Base-by-base conservation (phyloP, 2,888 invertebrate species). In the Ophraella communa region DNA sequence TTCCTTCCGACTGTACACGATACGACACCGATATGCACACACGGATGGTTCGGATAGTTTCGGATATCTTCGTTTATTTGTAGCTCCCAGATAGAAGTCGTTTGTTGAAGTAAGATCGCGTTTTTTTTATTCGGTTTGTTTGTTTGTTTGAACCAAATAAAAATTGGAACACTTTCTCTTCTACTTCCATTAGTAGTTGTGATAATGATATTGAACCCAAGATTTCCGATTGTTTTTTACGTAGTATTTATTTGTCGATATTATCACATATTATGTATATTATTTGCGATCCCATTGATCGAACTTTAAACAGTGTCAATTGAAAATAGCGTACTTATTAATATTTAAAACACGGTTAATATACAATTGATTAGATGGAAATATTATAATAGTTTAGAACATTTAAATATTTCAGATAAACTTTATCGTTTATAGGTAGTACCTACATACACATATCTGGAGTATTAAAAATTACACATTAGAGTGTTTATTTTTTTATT, bases 141-240 rank as follows among this genome's bases (percentile, higher is more conserved):
- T 27, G 17, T 51, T 14, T 18, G 33, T 58, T 60, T 60, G 54
- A 45, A 33, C 47, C 39, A 47, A 55, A 53, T 39, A 55, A 55
- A 53, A 62, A 62, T 35, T 17, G 47, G 53, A 62, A 23, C 61
- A 62, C 61, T 62, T 62, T 62, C 61, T 61, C 33, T 53, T 45
- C 27, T 10, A 35, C 17, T 30, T 35, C 23, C n/a, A 14, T 20
- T 35, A 10, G 21, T 5, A 20, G 14, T 44, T 18, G 47, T 55
- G 54, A 44, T 55, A 55, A 49, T 62, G 55, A 55, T 44, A 55
- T 18, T 44, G 55, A 55, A 55, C 42, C 18, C 27, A 14, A 45
- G 2, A 21, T 45, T 20, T 45, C 21, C 21, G 20, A 45, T 45
- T 45, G 45, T 20, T 39, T 39, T n/a, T 35, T 35, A 35, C n/a